These are phyloP conservation scores for Popillia japonica DNA, from an alignment of 1,140 invertebrate genomes.

Conservation along the genomic window DNA sequence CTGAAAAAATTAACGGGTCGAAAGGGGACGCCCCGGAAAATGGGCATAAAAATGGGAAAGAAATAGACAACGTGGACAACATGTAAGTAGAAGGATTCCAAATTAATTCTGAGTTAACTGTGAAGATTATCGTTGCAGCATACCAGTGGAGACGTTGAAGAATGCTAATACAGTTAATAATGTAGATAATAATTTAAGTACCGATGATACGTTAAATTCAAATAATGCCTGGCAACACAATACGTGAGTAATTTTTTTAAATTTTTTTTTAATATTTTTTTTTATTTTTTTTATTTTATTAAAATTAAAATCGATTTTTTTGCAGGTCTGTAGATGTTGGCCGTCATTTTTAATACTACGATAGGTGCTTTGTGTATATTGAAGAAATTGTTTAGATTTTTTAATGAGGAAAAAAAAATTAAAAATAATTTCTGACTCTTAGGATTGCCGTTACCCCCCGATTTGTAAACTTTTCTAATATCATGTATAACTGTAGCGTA, in stretches of 20 bases:
- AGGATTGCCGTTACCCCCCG: constrained; percentile 31
- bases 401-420: constrained; percentile 11
- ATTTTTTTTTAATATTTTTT: too few species aligned
- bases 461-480: not conserved
- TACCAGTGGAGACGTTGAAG: constrained; percentile 66
- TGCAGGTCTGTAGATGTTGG: constrained; percentile 50
- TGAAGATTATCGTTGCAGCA: constrained; percentile 53
- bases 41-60: constrained; percentile 57
- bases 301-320: constrained; percentile 41
- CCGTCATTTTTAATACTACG: constrained; percentile 44
- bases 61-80: constrained; percentile 57
- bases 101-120: not conserved
- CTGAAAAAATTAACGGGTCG: constrained; percentile 56
- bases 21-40: constrained; percentile 54
- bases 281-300: too few species aligned
- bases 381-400: constrained; percentile 35
- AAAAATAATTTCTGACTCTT: constrained; percentile 18
- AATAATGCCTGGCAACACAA: constrained; percentile 61
- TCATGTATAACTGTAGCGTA: not conserved
- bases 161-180: constrained; percentile 66
- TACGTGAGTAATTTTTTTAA: too few species aligned
- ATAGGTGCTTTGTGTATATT: constrained; percentile 48
- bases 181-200: constrained; percentile 57
- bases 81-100: constrained; percentile 54
- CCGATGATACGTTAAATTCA: constrained; percentile 62